Conservation (phyloP, 2,113 vertebrate species). For the Notiomystis cincta region DNA sequence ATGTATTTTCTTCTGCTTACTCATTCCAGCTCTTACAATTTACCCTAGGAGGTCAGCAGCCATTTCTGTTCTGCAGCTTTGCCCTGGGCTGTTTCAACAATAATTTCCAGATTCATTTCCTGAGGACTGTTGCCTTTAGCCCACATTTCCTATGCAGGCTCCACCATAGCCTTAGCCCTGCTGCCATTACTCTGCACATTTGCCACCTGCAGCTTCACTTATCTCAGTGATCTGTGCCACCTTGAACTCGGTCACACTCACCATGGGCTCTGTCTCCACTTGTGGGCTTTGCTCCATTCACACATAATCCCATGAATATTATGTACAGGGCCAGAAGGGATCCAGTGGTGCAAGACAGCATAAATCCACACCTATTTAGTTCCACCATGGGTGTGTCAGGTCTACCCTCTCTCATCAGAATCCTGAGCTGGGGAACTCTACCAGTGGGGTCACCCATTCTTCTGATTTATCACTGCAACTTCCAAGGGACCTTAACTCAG, state of each 20-base stretch:
- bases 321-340: not conserved
- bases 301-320: not conserved
- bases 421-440: not conserved
- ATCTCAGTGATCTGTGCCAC: not conserved
- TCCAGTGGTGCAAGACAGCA: not conserved
- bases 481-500: not conserved
- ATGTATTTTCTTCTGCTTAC: not conserved
- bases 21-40: not conserved
- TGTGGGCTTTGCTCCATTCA: not conserved
- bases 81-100: slow-evolving; percentile 35
- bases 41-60: slow-evolving; percentile 16
- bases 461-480: not conserved
- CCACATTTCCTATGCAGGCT: not conserved
- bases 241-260: not conserved
- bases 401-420: not conserved
- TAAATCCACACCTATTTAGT: not conserved
- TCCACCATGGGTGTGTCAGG: not conserved
- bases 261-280: not conserved
- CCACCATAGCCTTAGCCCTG: not conserved
- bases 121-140: not conserved
- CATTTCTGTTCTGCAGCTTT: slow-evolving; percentile 34
- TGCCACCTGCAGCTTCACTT: not conserved
- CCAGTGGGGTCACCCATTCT: fast-evolving
- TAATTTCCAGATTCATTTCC: slow-evolving; percentile 50
- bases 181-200: not conserved